Evolutionary conservation across 64 coral and sea anemone species (phyloP).

Genomic region (Stylophora pistillata): DNA sequence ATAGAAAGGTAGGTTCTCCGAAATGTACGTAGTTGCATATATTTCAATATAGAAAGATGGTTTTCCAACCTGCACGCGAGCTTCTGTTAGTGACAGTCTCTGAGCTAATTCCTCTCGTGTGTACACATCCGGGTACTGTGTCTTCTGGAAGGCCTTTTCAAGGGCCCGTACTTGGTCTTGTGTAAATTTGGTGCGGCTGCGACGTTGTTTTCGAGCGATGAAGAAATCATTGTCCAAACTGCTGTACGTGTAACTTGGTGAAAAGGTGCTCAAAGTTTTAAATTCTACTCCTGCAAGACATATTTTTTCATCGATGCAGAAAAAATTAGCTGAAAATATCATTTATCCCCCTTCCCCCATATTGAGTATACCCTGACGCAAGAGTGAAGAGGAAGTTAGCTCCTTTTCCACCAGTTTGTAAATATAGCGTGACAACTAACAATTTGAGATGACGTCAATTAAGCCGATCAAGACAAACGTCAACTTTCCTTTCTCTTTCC

Average conservation of each 20-base stretch:
- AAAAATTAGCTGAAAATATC: background rate
- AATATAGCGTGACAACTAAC: too few relatives aligned
- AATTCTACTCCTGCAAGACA: constrained; percentile 16
- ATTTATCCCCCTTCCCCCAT: background rate
- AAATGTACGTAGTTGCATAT: too few relatives aligned
- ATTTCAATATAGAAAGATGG: background rate
- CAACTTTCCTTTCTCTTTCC: too few relatives aligned
- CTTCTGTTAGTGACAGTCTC: constrained; percentile 88
- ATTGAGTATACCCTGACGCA: too few relatives aligned
- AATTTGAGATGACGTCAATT: too few relatives aligned
- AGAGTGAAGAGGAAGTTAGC: too few relatives aligned
- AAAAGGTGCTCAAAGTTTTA: constrained; percentile 31
- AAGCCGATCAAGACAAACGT: too few relatives aligned
- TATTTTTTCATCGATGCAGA: too few relatives aligned
- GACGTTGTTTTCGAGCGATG: constrained; percentile 73
- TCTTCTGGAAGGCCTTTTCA: constrained; percentile 95
- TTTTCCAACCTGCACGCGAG: constrained; percentile 86
- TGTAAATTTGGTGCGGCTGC: constrained; percentile 91
- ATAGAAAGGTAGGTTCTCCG: too few relatives aligned
- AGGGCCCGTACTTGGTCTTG: constrained; percentile 83
- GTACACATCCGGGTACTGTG: constrained; percentile 98
- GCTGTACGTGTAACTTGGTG: constrained; percentile 50
- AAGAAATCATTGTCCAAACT: constrained; percentile 62
- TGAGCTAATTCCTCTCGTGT: constrained; percentile 94
- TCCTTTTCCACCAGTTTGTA: too few relatives aligned